Conservation (phyloP, 2,113 vertebrate genomes). For the Notarius lentiginosus region DNA sequence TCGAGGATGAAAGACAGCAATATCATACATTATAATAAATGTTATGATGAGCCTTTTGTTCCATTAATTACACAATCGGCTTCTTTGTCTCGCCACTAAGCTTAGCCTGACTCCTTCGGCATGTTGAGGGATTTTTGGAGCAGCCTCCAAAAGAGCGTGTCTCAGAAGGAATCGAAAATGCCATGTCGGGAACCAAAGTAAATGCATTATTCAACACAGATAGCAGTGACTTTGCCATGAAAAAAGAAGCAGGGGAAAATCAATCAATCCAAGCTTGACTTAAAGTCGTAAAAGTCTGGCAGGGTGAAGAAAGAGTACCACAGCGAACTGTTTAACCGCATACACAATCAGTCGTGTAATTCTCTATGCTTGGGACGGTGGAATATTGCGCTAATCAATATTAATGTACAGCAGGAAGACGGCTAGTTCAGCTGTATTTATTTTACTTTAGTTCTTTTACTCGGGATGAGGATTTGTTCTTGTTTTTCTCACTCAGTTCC, state of each 20-base stretch:
- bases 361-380: constrained; percentile 28
- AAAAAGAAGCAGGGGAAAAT: neutral
- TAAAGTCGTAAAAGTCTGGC: constrained; percentile 51
- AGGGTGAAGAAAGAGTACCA: constrained; percentile 26
- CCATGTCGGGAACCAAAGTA: constrained; percentile 38
- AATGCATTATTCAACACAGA: constrained; percentile 61
- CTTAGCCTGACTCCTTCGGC: constrained; percentile 38
- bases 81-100: constrained; percentile 29
- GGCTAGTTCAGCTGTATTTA: constrained; percentile 63
- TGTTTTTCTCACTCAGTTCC: constrained; percentile 18
- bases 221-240: constrained; percentile 23
- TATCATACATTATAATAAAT: constrained; percentile 6
- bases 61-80: neutral
- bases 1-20: neutral
- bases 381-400: constrained; percentile 61
- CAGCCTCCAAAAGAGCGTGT: constrained; percentile 31
- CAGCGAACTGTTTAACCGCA: constrained; percentile 60
- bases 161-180: constrained; percentile 52
- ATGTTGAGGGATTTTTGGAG: constrained; percentile 10
- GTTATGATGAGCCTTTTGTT: constrained; percentile 1
- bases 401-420: constrained; percentile 63
- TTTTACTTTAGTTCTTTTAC: constrained; percentile 56
- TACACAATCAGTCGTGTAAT: constrained; percentile 41
- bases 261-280: constrained; percentile 53
- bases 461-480: constrained; percentile 54